Evolutionary conservation across 2,113 vertebrate species (phyloP).

Genomic region (Edolisoma coerulescens): DNA sequence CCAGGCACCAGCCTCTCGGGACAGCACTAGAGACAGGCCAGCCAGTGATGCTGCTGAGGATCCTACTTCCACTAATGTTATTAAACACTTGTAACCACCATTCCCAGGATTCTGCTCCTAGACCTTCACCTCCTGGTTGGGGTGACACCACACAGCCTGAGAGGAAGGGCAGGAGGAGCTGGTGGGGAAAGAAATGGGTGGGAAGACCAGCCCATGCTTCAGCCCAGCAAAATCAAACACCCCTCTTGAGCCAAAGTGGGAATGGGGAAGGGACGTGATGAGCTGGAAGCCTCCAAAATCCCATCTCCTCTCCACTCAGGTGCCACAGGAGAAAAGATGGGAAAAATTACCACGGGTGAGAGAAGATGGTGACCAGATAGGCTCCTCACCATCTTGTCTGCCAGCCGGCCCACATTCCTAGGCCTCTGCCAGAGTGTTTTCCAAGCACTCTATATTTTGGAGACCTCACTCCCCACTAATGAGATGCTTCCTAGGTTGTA

Average conservation of each 20-base stretch:
- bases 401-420: not conserved
- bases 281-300: not conserved
- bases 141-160: not conserved
- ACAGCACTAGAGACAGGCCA: not conserved
- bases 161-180: not conserved
- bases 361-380: not conserved
- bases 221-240: not conserved
- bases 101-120: not conserved
- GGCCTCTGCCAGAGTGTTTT: not conserved
- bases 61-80: not conserved
- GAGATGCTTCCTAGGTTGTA: slow-evolving; percentile 41
- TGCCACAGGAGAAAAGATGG: not conserved
- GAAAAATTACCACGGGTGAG: not conserved
- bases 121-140: not conserved
- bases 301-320: not conserved
- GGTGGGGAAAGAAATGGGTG: not conserved
- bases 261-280: not conserved
- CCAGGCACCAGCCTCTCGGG: not conserved
- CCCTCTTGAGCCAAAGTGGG: not conserved
- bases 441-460: not conserved
- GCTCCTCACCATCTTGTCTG: not conserved
- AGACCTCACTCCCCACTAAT: slow-evolving; percentile 37
- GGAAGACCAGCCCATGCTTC: not conserved
- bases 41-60: not conserved
- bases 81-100: not conserved